Conservation (phyloP, 1,140 invertebrate species). For the Propsilocerus akamusi region DNA sequence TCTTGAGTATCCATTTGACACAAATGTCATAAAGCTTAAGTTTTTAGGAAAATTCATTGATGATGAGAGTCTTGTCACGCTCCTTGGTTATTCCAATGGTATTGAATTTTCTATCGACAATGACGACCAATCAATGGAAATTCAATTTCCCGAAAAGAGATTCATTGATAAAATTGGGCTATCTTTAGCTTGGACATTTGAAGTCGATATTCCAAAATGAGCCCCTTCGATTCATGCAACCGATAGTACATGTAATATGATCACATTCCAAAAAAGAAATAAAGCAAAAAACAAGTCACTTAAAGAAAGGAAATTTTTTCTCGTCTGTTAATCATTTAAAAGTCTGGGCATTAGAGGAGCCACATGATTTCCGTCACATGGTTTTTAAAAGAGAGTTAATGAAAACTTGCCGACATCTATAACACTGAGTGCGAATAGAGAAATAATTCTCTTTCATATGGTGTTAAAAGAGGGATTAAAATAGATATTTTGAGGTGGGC, state of each 20-base stretch:
- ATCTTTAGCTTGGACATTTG: conserved; percentile 19
- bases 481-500: too few species aligned
- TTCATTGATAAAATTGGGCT: conserved; percentile 17
- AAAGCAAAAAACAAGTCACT: too few species aligned
- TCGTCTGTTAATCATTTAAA: too few species aligned
- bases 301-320: background rate
- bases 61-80: conserved; percentile 9
- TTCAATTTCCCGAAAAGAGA: conserved; percentile 18
- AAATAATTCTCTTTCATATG: too few species aligned
- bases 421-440: too few species aligned
- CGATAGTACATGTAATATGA: too few species aligned
- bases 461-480: too few species aligned
- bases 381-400: too few species aligned
- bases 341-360: too few species aligned
- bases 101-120: conserved; percentile 10
- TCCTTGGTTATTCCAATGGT: conserved; percentile 10
- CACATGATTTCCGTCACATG: too few species aligned
- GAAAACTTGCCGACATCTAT: too few species aligned
- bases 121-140: conserved; percentile 13
- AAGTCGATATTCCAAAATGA: conserved; percentile 13
- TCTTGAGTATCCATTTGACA: conserved; percentile 21
- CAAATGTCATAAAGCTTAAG: conserved; percentile 16
- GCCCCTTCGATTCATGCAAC: background rate
- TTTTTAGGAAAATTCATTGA: conserved; percentile 14
- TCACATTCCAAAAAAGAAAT: too few species aligned